Conservation (phyloP, 2,113 vertebrate species). For the Alaudala cheleensis region DNA sequence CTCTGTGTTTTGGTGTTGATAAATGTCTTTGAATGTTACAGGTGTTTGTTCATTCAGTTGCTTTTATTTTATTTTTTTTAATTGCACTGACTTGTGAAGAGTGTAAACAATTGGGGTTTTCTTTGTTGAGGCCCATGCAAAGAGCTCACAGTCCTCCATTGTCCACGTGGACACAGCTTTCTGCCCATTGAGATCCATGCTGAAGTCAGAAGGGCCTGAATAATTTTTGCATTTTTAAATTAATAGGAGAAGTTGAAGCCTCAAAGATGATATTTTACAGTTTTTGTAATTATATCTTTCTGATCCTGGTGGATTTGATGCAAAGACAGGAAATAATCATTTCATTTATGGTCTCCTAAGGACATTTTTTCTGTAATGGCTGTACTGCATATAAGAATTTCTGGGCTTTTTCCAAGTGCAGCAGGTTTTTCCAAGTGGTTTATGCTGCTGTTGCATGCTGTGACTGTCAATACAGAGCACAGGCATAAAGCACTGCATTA, state of each 20-base stretch:
- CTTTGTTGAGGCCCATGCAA: background rate
- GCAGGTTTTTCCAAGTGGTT: background rate
- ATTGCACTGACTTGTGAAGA: background rate
- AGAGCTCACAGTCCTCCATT: background rate
- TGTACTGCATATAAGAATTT: background rate
- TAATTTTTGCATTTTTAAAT: background rate
- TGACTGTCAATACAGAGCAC: background rate
- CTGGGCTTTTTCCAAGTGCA: background rate
- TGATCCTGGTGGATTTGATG: background rate
- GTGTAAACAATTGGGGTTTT: background rate
- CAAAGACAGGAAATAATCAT: background rate
- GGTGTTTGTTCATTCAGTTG: background rate
- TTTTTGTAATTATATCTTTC: background rate
- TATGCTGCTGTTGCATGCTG: background rate
- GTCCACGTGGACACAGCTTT: background rate
- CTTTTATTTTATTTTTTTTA: background rate
- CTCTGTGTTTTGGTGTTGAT: background rate
- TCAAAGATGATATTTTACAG: background rate
- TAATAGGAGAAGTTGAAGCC: background rate
- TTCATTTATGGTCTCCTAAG: background rate
- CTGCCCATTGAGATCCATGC: background rate
- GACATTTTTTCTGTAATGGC: background rate
- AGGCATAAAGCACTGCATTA: background rate
- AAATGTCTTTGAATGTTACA: background rate
- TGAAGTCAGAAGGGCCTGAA: background rate